Evolutionary conservation across 1,140 invertebrate species (phyloP), one percentile per base, ranked within the genome.

Genomic region (Pantala flavescens): DNA sequence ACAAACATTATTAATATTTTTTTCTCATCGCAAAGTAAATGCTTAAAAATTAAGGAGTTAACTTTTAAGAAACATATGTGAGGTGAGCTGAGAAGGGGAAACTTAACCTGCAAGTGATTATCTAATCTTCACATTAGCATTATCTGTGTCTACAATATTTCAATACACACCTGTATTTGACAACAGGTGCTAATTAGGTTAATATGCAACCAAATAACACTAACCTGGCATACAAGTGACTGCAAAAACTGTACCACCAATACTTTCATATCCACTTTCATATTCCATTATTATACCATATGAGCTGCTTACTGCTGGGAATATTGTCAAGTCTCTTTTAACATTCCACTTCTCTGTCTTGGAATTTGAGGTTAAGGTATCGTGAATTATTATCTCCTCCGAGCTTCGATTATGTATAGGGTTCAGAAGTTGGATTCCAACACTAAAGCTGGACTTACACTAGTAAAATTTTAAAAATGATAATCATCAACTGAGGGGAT

Each of bases 401-500:
- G 90, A 91, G 74, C 93, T 96, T 73, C 91, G 87, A 81, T 95
- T 94, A 74, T 92, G 90, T 74, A 96, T 93, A 1, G 94, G 93
- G 84, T 95, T 96, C 0, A 97, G 79, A 10, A 94, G 85, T 79
- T 94, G 93, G 36, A 95, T 87, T 23, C 92, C 92, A 28, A 94
- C 84, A 0, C 93, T 91, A 74, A 78, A 78, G 7, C 91, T 90
- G 0, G 91, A 90, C 24, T 88, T 87, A 76, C 90, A 91, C 84
- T 88, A 84, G 21, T 88, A 9, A 36, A 36, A 36, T 5, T 36
- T 36, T 5, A 36, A 79, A 24, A 43, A 75, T 70, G 11, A 74
- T 36, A 5, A 36, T 36, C 28, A 36, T 36, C 28, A n/a, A 36
- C 28, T 36, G 28, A 36, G 28, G 9, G 2, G 28, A 5, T 36